Base-by-base conservation (phyloP, 1,140 invertebrate genomes). In the Neodiprion pinetum region DNA sequence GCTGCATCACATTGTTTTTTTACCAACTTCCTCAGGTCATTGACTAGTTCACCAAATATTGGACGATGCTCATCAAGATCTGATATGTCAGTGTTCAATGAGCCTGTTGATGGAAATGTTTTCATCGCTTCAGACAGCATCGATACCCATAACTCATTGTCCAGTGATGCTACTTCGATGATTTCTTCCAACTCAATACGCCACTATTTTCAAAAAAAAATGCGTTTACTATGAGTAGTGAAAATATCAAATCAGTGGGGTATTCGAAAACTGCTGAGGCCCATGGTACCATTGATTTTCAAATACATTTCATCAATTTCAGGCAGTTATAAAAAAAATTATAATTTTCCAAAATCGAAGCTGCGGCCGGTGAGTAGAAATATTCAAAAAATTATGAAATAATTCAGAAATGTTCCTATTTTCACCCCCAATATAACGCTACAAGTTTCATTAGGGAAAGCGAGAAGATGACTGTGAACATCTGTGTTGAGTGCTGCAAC, bases 111-210 rank as follows among this genome's bases (percentile, higher is more conserved):
- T 4, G 98, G 97, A 86, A 95, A 98, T 0, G 96, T 96, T 84
- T 97, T 97, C 89, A 99, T 94, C 74, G 97, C 95, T 90, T 99
- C 97, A 12, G 95, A 97, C 77, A 99, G 90, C 95, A 98, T 98
- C 0, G 96, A 96, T 11, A 99, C 97, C 98, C 98, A 99, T 76
- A 97, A 92, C 85, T 99, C 98, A 67, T 94, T 95, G 87, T 99
- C 97, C 75, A 95, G 90, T 9, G 93, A 92, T 12, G 97, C 97
- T 75, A 98, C 93, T 86, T 97, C 95, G 80, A 99, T 91, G 73
- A 99, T 98, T 83, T 98, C 96, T 84, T 98, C 96, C 80, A 99
- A 86, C 86, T 99, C 97, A 79, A 91, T 90, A 87, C 93, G 92
- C 97, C 97, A 99, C 97, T 99, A 86, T 72, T 12, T 48, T 66